Evolutionary conservation across 2,797 vertebrate genomes (phyloP).

Genomic region (Telmatherina bonti): DNA sequence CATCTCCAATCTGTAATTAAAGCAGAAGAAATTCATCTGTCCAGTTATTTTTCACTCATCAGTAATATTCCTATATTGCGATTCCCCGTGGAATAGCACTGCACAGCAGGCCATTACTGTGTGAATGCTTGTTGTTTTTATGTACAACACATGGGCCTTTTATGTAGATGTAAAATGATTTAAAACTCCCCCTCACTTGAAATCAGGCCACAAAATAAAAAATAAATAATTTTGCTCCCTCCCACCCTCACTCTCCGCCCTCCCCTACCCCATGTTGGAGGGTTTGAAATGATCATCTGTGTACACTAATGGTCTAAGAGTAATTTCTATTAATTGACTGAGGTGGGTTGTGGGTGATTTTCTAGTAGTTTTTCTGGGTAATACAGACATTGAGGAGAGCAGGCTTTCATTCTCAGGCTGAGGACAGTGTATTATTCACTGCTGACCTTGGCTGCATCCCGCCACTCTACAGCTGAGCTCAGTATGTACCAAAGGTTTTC

Average conservation of each 20-base stretch:
- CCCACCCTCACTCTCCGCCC: no score
- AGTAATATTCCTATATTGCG: conserved; percentile 78
- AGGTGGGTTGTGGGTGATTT: conserved; percentile 60
- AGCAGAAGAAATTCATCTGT: conserved; percentile 74
- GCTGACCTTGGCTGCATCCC: conserved; percentile 64
- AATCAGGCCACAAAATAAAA: conserved; percentile 53
- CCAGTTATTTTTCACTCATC: conserved; percentile 78
- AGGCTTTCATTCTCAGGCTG: conserved; percentile 56
- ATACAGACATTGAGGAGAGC: conserved; percentile 31
- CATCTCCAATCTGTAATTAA: conserved; percentile 78
- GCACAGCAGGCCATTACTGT: conserved; percentile 76
- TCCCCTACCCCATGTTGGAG: conserved; percentile 5
- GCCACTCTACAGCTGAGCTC: conserved; percentile 41
- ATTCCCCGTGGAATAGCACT: conserved; percentile 72
- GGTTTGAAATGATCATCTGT: conserved; percentile 67
- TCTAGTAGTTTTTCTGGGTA: conserved; percentile 33
- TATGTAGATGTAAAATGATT: conserved; percentile 76
- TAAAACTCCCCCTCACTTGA: conserved; percentile 58
- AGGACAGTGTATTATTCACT: conserved; percentile 54
- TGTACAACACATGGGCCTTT: conserved; percentile 60
- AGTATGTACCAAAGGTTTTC: conserved; percentile 61
- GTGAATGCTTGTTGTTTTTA: conserved; percentile 52
- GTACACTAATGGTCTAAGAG: conserved; percentile 69
- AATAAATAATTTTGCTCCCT: conserved; percentile 25
- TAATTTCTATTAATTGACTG: conserved; percentile 72